A percentile compares a stretch with the other conserved stretches of the same genome.
phyloP scores from a whole-genome alignment of 2,113 vertebrate species.

The Tricholaema leucomelas region DNA sequence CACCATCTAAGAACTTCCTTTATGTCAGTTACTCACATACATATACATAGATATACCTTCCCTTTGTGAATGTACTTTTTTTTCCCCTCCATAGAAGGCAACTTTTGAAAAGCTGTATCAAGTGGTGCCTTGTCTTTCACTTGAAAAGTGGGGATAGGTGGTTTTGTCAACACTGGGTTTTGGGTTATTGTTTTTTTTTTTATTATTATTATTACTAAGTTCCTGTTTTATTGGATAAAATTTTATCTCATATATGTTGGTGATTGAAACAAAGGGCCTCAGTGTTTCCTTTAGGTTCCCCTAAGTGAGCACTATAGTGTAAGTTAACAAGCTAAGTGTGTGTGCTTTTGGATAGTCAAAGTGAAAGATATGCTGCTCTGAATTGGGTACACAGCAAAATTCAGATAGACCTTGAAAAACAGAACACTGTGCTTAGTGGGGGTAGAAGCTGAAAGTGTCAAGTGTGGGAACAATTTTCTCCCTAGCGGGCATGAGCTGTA shows the following conservation, averaged over 20 bases:
- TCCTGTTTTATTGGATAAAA: neutral
- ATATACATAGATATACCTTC: fast-evolving
- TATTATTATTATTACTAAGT: neutral
- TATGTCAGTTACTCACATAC: neutral
- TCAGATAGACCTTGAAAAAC: neutral
- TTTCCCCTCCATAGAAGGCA: neutral
- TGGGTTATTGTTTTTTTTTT: neutral
- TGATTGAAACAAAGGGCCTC: neutral
- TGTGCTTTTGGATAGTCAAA: neutral
- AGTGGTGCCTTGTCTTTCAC: neutral
- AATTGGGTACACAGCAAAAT: neutral
- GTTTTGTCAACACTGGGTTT: neutral
- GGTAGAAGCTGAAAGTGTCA: neutral
- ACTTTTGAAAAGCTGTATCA: neutral
- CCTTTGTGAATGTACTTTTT: neutral
- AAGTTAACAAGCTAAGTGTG: neutral
- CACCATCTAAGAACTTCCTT: neutral
- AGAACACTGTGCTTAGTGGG: neutral
- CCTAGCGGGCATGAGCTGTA: too few species aligned
- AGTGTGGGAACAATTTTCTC: too few species aligned
- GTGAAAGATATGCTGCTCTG: neutral
- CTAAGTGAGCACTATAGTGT: neutral
- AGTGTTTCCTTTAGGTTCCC: neutral
- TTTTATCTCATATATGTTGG: neutral
- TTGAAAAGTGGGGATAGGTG: neutral